Conservation (phyloP, 2,888 invertebrate genomes). For the Hydropsyche betteni region DNA sequence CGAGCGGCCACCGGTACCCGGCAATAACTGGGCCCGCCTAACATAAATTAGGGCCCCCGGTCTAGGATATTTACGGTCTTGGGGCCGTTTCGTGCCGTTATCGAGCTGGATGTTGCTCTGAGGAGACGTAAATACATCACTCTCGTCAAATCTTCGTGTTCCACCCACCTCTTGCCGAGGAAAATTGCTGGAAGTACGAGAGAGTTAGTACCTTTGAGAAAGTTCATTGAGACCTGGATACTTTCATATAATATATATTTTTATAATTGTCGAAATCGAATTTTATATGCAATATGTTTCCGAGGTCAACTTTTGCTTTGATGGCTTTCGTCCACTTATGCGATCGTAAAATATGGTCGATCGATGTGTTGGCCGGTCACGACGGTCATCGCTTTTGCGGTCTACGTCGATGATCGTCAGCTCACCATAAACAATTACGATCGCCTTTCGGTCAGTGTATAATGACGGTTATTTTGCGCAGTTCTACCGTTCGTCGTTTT, state of each 20-base stretch:
- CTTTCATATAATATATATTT: background rate
- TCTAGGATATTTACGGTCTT: slow-evolving; percentile 43
- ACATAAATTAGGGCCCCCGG: slow-evolving; percentile 49
- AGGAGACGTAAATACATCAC: slow-evolving; percentile 30
- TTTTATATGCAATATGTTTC: background rate
- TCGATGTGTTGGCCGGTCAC: slow-evolving; percentile 9
- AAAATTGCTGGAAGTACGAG: slow-evolving; percentile 3
- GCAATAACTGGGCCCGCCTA: slow-evolving; percentile 43
- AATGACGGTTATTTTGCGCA: slow-evolving; percentile 32
- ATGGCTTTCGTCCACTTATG: background rate
- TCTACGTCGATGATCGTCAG: slow-evolving; percentile 17
- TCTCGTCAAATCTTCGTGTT: slow-evolving; percentile 26
- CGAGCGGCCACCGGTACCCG: slow-evolving; percentile 33
- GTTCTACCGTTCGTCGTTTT: slow-evolving; percentile 15
- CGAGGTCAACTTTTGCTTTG: background rate
- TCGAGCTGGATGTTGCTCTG: slow-evolving; percentile 4
- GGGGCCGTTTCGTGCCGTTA: background rate
- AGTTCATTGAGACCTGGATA: no score
- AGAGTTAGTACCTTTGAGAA: no score
- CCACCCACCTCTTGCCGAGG: background rate
- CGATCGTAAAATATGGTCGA: background rate
- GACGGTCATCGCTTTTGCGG: slow-evolving; percentile 4
- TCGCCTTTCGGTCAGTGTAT: background rate
- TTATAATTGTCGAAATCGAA: background rate
- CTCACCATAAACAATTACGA: slow-evolving; percentile 24